Conservation (phyloP, 2,888 invertebrate genomes). For the Xanthia icteritia region DNA sequence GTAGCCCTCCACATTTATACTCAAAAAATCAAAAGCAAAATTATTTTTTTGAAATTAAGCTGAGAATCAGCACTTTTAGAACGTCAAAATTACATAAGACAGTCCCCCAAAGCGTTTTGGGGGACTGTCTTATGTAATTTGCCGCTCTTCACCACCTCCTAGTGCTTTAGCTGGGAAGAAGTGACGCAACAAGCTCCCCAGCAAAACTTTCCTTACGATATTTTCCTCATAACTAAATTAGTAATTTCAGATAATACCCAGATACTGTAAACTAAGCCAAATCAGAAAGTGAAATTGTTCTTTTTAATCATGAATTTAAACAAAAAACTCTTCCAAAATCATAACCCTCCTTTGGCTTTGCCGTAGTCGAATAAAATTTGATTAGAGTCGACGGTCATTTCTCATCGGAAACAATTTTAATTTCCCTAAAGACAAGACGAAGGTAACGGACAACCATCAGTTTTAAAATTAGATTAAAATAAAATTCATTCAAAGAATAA, state of each 20-base stretch:
- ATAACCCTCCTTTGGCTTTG: not conserved
- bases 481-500: not conserved
- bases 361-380: not conserved
- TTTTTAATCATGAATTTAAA: not conserved
- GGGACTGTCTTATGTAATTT: no score
- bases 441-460: not conserved
- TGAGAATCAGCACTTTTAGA: no score
- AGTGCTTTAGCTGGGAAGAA: no score
- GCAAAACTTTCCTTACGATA: no score
- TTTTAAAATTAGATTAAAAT: not conserved
- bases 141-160: no score
- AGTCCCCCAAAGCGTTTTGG: no score
- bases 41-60: no score
- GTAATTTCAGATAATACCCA: not conserved
- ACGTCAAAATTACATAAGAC: no score
- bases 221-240: not conserved
- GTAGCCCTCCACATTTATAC: no score
- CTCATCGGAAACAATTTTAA: constrained; percentile 22
- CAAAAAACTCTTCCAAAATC: not conserved
- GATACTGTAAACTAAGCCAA: no score
- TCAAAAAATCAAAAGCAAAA: no score
- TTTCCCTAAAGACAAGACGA: constrained; percentile 25
- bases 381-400: not conserved
- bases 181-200: no score
- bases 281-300: not conserved